A percentile compares a stretch with the other conserved stretches of the same genome.
Conservation (phyloP, 2,797 vertebrate genomes). For the Xenops minutus region DNA sequence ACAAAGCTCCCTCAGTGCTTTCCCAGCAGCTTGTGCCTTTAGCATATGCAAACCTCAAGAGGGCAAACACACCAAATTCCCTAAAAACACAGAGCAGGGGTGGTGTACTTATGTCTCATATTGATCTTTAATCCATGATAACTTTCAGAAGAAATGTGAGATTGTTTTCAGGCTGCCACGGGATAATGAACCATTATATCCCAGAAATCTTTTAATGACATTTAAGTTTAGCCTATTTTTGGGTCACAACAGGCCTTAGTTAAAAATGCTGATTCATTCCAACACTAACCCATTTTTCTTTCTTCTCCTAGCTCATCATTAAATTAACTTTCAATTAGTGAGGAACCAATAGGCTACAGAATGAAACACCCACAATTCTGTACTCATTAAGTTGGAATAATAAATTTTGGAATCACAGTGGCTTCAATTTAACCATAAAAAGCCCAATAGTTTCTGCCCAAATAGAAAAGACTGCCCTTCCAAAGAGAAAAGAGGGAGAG, state of each 20-base stretch:
- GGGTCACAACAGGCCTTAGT: not conserved
- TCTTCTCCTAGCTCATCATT: not conserved
- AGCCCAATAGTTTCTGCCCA: not conserved
- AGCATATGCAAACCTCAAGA: not conserved
- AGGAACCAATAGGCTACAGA: not conserved
- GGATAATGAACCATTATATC: not conserved
- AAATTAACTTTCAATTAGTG: not conserved
- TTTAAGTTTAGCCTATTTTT: not conserved
- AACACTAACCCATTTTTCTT: not conserved
- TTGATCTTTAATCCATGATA: not conserved
- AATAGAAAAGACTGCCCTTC: not conserved
- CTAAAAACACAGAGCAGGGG: not conserved
- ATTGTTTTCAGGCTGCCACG: not conserved
- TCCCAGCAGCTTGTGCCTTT: fast-evolving
- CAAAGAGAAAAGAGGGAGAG: not conserved
- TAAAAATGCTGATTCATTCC: not conserved
- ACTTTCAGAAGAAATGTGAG: not conserved
- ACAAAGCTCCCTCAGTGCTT: not conserved
- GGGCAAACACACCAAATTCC: not conserved
- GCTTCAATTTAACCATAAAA: not conserved
- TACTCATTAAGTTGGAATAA: not conserved
- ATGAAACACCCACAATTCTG: not conserved
- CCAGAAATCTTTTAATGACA: not conserved
- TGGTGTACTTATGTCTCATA: not conserved
- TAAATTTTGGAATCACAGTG: not conserved